Conservation (phyloP, 2,113 vertebrate species). For the Nestor notabilis region DNA sequence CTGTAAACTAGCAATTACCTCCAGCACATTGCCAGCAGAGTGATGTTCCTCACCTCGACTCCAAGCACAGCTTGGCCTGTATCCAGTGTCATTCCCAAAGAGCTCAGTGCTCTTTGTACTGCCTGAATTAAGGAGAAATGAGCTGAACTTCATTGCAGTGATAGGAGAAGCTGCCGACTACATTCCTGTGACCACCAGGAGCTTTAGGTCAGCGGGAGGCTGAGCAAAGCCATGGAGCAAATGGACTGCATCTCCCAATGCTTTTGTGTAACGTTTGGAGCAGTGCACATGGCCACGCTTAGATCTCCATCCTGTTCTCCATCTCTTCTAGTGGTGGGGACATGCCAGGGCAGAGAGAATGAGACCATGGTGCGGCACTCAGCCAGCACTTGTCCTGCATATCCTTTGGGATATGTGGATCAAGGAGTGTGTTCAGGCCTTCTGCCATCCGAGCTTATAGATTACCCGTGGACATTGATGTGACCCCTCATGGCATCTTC, state of each 20-base stretch:
- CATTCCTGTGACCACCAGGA: not conserved
- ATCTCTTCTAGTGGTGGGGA: not conserved
- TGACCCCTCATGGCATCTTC: not conserved
- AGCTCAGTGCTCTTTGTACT: not conserved
- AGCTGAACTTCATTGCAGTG: not conserved
- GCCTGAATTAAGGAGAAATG: not conserved
- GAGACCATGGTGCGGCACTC: not conserved
- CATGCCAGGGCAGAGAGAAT: not conserved
- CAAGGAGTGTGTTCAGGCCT: not conserved
- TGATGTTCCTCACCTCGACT: not conserved
- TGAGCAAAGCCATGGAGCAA: not conserved
- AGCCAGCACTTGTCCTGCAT: not conserved
- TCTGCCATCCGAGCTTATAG: not conserved
- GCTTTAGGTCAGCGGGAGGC: not conserved
- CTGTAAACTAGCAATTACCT: not conserved
- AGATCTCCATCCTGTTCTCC: not conserved
- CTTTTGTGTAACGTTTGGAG: not conserved
- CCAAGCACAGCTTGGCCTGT: not conserved
- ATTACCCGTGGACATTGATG: not conserved
- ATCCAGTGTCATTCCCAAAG: not conserved
- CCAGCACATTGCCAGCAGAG: not conserved
- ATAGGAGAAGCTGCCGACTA: not conserved
- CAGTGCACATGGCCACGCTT: too few species aligned
- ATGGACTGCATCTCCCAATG: not conserved
- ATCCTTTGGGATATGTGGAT: not conserved